Percentiles rank a stretch among this genome's conserved stretches.
phyloP scores from a whole-genome alignment of 2,113 vertebrate species.

The Phyllopteryx taeniolatus region DNA sequence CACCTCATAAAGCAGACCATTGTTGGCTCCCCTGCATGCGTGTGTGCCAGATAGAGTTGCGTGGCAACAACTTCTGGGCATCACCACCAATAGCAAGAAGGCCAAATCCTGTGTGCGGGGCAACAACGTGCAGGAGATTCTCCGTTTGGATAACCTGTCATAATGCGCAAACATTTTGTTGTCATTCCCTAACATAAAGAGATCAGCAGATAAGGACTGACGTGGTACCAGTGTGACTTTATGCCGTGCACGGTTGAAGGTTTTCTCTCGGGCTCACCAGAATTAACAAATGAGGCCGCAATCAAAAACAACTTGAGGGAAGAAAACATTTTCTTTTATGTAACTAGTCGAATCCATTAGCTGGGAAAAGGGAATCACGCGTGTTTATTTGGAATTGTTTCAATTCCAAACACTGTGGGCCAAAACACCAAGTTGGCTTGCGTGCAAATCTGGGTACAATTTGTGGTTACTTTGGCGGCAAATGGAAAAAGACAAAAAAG shows the following conservation, averaged over 20 bases:
- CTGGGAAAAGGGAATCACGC: conserved; percentile 35
- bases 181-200: conserved; percentile 27
- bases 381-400: conserved; percentile 61
- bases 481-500: neutral
- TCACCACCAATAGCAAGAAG: conserved; percentile 56
- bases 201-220: conserved; percentile 24
- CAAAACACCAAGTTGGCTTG: conserved; percentile 60
- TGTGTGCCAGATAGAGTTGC: conserved; percentile 68
- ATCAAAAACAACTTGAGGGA: conserved; percentile 47
- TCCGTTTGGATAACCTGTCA: conserved; percentile 6
- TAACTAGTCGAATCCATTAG: conserved; percentile 39
- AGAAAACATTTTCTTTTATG: conserved; percentile 45
- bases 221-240: conserved; percentile 11
- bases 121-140: conserved; percentile 49
- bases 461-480: conserved; percentile 46
- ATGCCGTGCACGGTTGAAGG: conserved; percentile 31
- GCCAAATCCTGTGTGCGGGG: conserved; percentile 42
- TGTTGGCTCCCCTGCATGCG: conserved; percentile 68
- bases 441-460: conserved; percentile 64
- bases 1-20: conserved; percentile 82
- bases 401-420: conserved; percentile 50
- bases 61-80: conserved; percentile 77
- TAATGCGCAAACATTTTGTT: conserved; percentile 7
- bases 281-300: conserved; percentile 44
- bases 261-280: neutral